These are phyloP conservation scores for Cyprinodon tularosa DNA, from an alignment of 2,113 vertebrate species.

Conservation along the genomic window DNA sequence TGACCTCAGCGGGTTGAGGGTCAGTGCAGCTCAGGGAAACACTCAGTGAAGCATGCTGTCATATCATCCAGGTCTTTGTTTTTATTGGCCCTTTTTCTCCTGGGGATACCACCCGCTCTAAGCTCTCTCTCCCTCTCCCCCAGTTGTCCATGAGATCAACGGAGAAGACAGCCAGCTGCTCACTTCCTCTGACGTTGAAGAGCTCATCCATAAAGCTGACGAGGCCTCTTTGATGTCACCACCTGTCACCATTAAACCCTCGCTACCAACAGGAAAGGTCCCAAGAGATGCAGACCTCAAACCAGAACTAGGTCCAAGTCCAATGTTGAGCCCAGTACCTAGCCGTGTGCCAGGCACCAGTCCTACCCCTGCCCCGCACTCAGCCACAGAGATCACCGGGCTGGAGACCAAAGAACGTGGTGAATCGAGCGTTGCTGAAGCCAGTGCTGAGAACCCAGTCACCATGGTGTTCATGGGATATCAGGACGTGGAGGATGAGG, in stretches of 20 bases:
- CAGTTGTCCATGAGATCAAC: constrained; percentile 92
- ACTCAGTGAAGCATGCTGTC: background rate
- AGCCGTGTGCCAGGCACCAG: background rate
- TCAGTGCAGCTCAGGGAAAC: background rate
- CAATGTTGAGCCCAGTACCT: fast-evolving
- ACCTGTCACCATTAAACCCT: constrained; percentile 21
- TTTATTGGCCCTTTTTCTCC: constrained; percentile 17
- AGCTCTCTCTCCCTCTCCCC: constrained; percentile 22
- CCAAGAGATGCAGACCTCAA: background rate
- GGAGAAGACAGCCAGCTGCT: constrained; percentile 86
- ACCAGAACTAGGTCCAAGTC: no score
- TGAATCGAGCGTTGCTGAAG: constrained; percentile 40
- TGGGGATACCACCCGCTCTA: background rate
- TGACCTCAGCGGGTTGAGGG: constrained; percentile 3
- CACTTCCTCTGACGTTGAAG: constrained; percentile 90
- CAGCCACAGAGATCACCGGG: constrained; percentile 82
- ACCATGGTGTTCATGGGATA: constrained; percentile 99
- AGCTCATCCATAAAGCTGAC: constrained; percentile 92
- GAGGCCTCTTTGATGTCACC: constrained; percentile 81
- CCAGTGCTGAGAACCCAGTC: constrained; percentile 85
- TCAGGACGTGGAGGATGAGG: constrained; percentile 92
- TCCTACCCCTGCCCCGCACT: background rate
- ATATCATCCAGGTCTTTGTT: constrained; percentile 6
- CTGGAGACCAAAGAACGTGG: constrained; percentile 67
- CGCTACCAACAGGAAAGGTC: constrained; percentile 11